These are phyloP conservation scores for Acanthurus lineatus DNA, from an alignment of 2,797 vertebrate species.

Conservation along the genomic window DNA sequence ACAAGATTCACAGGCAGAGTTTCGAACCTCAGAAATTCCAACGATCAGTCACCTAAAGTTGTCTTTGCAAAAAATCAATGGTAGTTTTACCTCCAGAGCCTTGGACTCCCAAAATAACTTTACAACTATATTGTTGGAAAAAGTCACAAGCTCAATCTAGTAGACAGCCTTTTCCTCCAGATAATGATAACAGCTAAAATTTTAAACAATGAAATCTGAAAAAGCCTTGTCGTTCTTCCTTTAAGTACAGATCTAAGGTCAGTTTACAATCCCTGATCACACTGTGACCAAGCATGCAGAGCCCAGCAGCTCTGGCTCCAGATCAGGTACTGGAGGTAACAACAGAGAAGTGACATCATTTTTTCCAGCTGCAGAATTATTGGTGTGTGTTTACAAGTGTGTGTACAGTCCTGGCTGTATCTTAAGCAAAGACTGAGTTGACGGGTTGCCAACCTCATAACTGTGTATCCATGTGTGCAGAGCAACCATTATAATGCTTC, in stretches of 20 bases:
- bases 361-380: conserved; percentile 63
- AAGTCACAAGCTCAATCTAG: background rate
- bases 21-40: no score
- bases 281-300: conserved; percentile 21
- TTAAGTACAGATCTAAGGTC: conserved; percentile 22
- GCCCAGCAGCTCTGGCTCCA: conserved; percentile 42
- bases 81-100: background rate
- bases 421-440: conserved; percentile 23
- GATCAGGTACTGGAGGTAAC: conserved; percentile 50
- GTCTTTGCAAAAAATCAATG: no score
- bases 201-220: background rate
- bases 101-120: background rate
- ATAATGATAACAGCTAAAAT: no score
- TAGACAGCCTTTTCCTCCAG: background rate
- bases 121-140: background rate
- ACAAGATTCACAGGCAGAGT: no score
- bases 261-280: conserved; percentile 45
- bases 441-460: conserved; percentile 53
- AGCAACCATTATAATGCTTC: conserved; percentile 39
- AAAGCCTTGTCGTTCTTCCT: background rate
- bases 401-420: conserved; percentile 32
- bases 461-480: conserved; percentile 1
- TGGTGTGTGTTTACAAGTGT: conserved; percentile 56
- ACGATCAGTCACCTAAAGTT: background rate
- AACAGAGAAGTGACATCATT: conserved; percentile 53